These are phyloP conservation scores for Blastomussa wellsi DNA, from an alignment of 92 coral and sea anemone genomes.

Conservation along the genomic window DNA sequence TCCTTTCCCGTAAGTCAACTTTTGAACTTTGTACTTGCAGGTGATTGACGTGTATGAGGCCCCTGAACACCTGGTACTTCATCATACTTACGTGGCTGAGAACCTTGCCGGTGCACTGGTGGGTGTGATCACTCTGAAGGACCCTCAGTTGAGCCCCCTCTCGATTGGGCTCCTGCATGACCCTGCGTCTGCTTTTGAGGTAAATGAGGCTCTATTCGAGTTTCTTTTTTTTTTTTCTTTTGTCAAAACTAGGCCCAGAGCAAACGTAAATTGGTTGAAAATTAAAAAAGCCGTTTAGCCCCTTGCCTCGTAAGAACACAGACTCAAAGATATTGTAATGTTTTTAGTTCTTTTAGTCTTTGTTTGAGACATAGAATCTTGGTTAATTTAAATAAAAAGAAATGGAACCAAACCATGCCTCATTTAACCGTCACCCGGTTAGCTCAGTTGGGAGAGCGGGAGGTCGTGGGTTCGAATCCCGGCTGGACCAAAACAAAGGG, in stretches of 20 bases:
- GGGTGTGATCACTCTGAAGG: slow-evolving; percentile 62
- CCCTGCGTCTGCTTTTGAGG: slow-evolving; percentile 55
- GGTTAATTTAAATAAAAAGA: neutral
- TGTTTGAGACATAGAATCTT: neutral
- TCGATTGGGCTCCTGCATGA: slow-evolving; percentile 33
- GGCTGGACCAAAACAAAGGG: too few relatives aligned
- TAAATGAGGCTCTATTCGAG: neutral
- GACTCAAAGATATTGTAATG: neutral
- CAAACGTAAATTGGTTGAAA: neutral
- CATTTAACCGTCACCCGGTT: too few relatives aligned
- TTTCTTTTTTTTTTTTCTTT: neutral
- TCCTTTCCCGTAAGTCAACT: neutral
- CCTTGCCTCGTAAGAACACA: neutral
- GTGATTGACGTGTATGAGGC: slow-evolving; percentile 66
- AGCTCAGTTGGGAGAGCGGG: too few relatives aligned
- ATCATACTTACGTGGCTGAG: slow-evolving; percentile 64
- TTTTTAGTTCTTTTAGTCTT: neutral
- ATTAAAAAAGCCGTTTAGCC: neutral
- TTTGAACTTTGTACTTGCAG: slow-evolving; percentile 16
- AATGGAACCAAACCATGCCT: too few relatives aligned
- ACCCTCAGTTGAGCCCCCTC: slow-evolving; percentile 64
- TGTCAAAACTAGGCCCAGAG: neutral
- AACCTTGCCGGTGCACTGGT: slow-evolving; percentile 59
- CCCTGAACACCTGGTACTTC: slow-evolving; percentile 67
- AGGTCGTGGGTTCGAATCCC: too few relatives aligned